Evolutionary conservation across 1,140 invertebrate genomes (phyloP), one percentile per base, ranked within the genome.

Genomic region (Drosophila sturtevanti): DNA sequence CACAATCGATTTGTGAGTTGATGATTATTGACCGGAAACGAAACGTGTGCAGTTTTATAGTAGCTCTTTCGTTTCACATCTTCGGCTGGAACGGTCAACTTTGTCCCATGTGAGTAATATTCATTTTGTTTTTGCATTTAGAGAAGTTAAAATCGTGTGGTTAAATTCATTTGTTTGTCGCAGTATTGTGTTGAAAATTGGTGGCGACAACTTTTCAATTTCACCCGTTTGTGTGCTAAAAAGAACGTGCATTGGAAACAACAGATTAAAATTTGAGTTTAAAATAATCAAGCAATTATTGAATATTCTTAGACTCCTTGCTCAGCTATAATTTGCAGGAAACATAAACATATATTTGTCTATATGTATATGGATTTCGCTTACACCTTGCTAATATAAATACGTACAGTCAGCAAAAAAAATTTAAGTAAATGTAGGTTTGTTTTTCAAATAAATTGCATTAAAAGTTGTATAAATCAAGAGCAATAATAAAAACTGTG

Each of bases 1-100:
- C 54, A 34, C 24, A 34, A 31, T 27, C 54, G 14, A 34, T 14
- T 9, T 9, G 16, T 27, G 11, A 7, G 31, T 56, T 56, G 54
- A 14, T 35, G 54, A n/a, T 56, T 56, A 34, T 34, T 56, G 54
- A 34, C 54, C 54, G 54, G 54, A 56, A 56, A 56, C 54, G 35
- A 56, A 56, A 56, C 54, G 54, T 56, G 54, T 56, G 54, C 54
- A 16, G 27, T 56, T 56, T 55, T 56, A 18, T 18, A 56, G 14
- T 16, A 34, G 54, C 31, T 56, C 54, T 56, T 56, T 56, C 54
- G 54, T 35, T 56, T 56, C 16, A 34, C 54, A 56, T 35, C 27
- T 56, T 56, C 54, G 54, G 14, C 31, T 56, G 54, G 54, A 56
- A 35, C 54, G 54, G 54, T 56, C 27, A 18, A 14, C 22, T 56